Evolutionary conservation across 1,140 invertebrate species (phyloP).

Genomic region (Sitobion miscanthi): DNA sequence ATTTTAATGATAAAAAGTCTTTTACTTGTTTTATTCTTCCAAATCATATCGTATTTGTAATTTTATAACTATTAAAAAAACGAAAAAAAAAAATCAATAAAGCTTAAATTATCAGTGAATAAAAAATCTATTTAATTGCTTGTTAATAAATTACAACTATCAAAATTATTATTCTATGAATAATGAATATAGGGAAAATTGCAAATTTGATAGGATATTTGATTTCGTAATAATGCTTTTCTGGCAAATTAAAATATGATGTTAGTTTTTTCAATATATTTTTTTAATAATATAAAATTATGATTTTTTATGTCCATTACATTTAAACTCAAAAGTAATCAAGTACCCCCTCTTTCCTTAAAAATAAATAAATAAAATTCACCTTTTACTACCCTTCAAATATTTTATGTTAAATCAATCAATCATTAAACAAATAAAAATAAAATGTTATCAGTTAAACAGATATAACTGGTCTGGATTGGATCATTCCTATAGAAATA

Average conservation of each 20-base stretch:
- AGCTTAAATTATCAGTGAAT: slow-evolving; percentile 14
- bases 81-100: neutral
- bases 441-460: neutral
- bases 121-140: neutral
- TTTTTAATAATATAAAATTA: neutral
- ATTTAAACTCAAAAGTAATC: neutral
- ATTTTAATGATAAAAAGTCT: neutral
- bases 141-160: neutral
- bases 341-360: neutral
- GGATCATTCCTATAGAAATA: too few relatives aligned
- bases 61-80: slow-evolving; percentile 3
- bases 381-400: neutral
- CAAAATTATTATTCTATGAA: neutral
- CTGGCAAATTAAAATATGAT: neutral
- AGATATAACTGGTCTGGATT: neutral
- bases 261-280: neutral
- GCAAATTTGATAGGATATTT: neutral
- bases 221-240: neutral
- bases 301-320: neutral
- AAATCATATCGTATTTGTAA: slow-evolving; percentile 35
- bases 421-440: neutral
- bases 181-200: neutral
- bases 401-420: neutral
- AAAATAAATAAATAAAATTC: neutral
- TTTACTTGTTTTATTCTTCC: slow-evolving; percentile 6